Conservation (phyloP, 1,140 invertebrate species). For the Trichonephila inaurata region DNA sequence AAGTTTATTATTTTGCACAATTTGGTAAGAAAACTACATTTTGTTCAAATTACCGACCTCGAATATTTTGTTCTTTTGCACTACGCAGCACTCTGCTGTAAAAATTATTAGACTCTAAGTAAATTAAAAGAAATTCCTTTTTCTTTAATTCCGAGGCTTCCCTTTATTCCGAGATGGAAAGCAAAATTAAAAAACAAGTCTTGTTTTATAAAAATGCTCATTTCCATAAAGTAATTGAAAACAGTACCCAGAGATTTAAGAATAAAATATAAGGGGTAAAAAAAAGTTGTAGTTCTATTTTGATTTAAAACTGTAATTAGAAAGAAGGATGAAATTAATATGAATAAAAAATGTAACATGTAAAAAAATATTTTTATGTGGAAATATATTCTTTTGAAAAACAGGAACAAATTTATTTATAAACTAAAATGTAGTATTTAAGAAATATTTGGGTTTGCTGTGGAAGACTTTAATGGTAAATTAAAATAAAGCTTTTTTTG, state of each 20-base stretch:
- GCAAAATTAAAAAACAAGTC: neutral
- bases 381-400: neutral
- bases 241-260: constrained; percentile 23
- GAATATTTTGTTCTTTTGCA: neutral
- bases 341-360: neutral
- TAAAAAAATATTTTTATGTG: neutral
- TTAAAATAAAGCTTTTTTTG: neutral
- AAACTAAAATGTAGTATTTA: constrained; percentile 11
- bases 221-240: constrained; percentile 63
- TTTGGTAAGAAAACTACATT: constrained; percentile 3
- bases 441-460: constrained; percentile 10
- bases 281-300: neutral
- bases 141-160: neutral
- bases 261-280: neutral
- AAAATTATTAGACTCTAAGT: constrained; percentile 20
- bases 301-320: constrained; percentile 53
- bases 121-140: constrained; percentile 13
- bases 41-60: neutral
- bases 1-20: constrained; percentile 18
- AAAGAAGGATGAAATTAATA: constrained; percentile 34
- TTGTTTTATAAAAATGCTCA: constrained; percentile 41
- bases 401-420: constrained; percentile 6
- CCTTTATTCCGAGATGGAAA: neutral
- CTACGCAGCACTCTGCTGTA: neutral
- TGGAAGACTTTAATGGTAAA: neutral